phyloP scores from a whole-genome alignment of 2,888 invertebrate species.

The Frankliniella intonsa region DNA sequence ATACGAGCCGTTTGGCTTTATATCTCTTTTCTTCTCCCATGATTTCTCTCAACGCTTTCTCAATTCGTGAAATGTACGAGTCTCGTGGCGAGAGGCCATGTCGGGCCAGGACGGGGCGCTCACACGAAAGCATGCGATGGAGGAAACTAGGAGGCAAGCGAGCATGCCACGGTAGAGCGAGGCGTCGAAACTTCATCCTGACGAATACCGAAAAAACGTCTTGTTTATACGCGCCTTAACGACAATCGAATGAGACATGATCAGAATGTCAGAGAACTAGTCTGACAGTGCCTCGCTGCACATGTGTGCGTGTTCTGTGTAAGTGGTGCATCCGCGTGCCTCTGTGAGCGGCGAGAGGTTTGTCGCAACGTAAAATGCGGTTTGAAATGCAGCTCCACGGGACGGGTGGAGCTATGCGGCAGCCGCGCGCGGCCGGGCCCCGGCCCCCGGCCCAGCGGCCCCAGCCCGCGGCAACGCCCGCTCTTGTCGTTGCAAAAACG shows the following conservation, averaged over 20 bases:
- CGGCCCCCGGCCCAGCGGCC: too few species aligned
- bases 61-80: constrained; percentile 9
- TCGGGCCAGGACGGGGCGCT: neutral
- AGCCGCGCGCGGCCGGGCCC: too few species aligned
- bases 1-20: constrained; percentile 20
- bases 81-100: neutral
- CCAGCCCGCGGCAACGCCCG: too few species aligned
- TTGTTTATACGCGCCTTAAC: too few species aligned
- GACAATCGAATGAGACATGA: too few species aligned
- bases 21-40: constrained; percentile 3
- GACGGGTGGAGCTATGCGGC: neutral
- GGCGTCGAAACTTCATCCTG: too few species aligned
- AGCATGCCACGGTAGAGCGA: too few species aligned
- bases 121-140: neutral
- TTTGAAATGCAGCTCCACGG: constrained; percentile 2
- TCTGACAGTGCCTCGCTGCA: neutral
- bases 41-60: constrained; percentile 25
- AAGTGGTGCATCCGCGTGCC: neutral
- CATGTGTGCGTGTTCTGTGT: too few species aligned
- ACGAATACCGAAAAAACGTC: too few species aligned
- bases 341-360: neutral
- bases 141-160: neutral
- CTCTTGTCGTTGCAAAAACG: too few species aligned
- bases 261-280: neutral
- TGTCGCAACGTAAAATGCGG: constrained; percentile 24